Evolutionary conservation across 2,888 invertebrate species (phyloP), one percentile per base, ranked within the genome.

Genomic region (Nineta flava): DNA sequence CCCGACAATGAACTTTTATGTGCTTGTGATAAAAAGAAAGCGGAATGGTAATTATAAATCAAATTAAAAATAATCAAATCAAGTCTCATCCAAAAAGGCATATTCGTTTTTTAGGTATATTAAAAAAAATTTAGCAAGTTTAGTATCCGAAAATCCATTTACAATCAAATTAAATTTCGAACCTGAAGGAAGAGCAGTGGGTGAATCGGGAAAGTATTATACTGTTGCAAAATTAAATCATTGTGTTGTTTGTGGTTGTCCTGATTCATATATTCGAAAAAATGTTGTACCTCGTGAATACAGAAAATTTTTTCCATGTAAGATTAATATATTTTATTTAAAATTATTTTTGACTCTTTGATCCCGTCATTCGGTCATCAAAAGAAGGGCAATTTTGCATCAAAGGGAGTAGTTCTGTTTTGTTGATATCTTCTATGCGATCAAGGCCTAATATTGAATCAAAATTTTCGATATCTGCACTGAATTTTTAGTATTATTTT

Each of bases 281-380:
- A 83, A 84, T 57, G 76, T 90, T n/a, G 81, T 90, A 32, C 88
- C 88, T 0, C 73, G 80, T 50, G 87, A 90, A 64, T 90, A 88
- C 60, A 74, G 86, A 54, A 85, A 78, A 67, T 77, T 77, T 55
- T 84, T 85, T 56, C 84, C 84, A 46, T 70, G 81, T 80, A 55
- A 26, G 26, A 19, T 19, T 26, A 26, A 26, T n/a, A 26, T 3
- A 7, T 26, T 26, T n/a, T n/a, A n/a, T n/a, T n/a, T n/a, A n/a
- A n/a, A n/a, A n/a, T n/a, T n/a, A n/a, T n/a, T n/a, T n/a, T n/a
- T n/a, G n/a, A n/a, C n/a, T n/a, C n/a, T n/a, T n/a, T n/a, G n/a
- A n/a, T n/a, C n/a, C n/a, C n/a, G n/a, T n/a, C n/a, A n/a, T n/a
- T n/a, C n/a, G n/a, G n/a, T n/a, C n/a, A n/a, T n/a, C n/a, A n/a